Base-by-base conservation (phyloP, 2,888 invertebrate genomes). In the Platycheirus rosarum region DNA sequence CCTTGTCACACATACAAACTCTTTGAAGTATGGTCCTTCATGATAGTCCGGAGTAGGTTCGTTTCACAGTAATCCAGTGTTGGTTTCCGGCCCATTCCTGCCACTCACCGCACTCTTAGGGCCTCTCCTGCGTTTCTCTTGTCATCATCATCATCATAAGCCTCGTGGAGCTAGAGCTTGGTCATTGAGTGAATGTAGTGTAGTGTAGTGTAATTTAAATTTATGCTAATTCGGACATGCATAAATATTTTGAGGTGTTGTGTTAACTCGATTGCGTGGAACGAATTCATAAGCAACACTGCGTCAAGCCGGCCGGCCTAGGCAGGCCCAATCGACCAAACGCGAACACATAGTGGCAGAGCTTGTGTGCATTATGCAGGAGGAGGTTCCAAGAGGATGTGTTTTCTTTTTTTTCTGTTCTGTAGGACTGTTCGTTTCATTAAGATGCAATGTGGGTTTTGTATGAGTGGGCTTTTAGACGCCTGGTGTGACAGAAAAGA, bases 231-330 rank as follows among this genome's bases (percentile, higher is more conserved):
- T 80, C 80, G 75, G 76, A 76, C 70, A 70, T 80, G 76, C 80
- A 80, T 80, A 80, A 80, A 80, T 80, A 80, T 80, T 80, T 80
- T 80, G 80, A 80, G 80, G 80, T 80, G 80, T 80, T 80, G 80
- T 80, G 80, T 80, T 80, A 80, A 80, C 80, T 80, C 76, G 80
- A 80, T 80, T 76, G 80, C 80, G 76, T 80, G 80, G 80, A 80
- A 76, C 76, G 80, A 76, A 80, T 76, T 69, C 76, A 53, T 76
- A 76, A 76, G 76, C 70, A 70, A 75, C n/a, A n/a, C 68, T 79
- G 79, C 40, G 7, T 8, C 60, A 60, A 2, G 29, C 44, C 26
- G 20, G 42, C 16, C 18, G 48, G 57, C 4, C 14, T 32, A n/a
- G 11, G 2, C 35, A 5, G 13, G 11, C 20, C 46, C 49, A 51